Evolutionary conservation across 2,113 vertebrate genomes (phyloP), one percentile per base, ranked within the genome.

Genomic region (Hyperopisus bebe): DNA sequence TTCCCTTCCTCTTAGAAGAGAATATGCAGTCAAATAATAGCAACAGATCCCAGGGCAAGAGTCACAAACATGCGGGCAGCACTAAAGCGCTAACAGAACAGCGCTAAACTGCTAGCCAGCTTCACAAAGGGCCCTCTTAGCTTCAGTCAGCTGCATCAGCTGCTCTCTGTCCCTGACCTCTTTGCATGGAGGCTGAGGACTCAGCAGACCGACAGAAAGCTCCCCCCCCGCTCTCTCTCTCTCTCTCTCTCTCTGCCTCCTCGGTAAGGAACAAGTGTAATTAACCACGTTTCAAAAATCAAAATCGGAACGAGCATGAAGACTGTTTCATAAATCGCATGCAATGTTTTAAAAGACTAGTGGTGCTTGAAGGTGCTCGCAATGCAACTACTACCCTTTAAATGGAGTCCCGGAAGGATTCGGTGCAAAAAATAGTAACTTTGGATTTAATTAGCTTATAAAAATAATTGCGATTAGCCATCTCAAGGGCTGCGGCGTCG

Each of bases 401-500:
- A 90, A 93, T 90, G 91, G 92, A 93, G 91, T 92, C 93, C 92
- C 93, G 90, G 10, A 88, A 93, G 93, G 89, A 92, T 74, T 87
- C 47, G 44, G 88, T 39, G 82, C 82, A 91, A 86, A 88, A 91
- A 90, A 93, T 92, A 94, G 92, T 92, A 92, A 92, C 92, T 92
- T 93, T 90, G 89, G 92, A 95, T 95, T 96, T 96, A 96, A 96
- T 96, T 96, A 96, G 94, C 93, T 94, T 94, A 94, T 94, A 93
- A 94, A 96, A 95, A 96, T 95, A 94, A 95, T 94, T 95, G 94
- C 95, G 93, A 96, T 95, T 95, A 95, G 94, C 94, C 94, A 94
- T 93, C 93, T 91, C 90, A 87, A 90, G 91, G 93, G 93, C 93
- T 93, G 94, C 92, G 93, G 91, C 91, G 44, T 93, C 93, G 92